A percentile compares a stretch with the other conserved stretches of the same genome.
Evolutionary conservation across 2,113 vertebrate genomes (phyloP).

Genomic region (Xenopus borealis): DNA sequence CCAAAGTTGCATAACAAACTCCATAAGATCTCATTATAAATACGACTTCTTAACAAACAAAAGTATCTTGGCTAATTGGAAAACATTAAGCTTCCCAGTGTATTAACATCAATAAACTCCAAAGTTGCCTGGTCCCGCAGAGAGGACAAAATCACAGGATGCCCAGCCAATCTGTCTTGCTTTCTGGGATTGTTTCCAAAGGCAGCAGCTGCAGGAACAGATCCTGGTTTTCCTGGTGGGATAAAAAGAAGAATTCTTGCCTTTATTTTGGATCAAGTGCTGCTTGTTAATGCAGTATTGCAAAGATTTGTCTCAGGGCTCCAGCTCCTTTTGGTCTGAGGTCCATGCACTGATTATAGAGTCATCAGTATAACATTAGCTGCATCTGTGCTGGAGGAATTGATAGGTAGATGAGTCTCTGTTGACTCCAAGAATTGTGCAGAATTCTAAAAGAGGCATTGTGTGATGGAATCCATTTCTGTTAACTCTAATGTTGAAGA

Average conservation of each 20-base stretch:
- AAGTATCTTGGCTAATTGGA: conserved; percentile 27
- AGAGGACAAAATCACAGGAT: conserved; percentile 35
- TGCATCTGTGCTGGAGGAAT: conserved; percentile 3
- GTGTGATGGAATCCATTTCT: background rate
- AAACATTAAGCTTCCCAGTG: conserved; percentile 34
- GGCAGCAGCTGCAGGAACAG: conserved; percentile 35
- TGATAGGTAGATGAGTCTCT: conserved; percentile 14
- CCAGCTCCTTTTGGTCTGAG: conserved; percentile 11
- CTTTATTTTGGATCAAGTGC: conserved; percentile 24
- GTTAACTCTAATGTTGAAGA: conserved; percentile 6
- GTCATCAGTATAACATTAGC: conserved; percentile 29
- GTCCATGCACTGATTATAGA: conserved; percentile 26
- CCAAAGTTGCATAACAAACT: background rate
- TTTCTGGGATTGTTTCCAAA: conserved; percentile 38
- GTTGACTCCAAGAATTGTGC: conserved; percentile 6
- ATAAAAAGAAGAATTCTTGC: conserved; percentile 11
- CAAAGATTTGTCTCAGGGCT: conserved; percentile 23
- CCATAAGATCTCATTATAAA: background rate
- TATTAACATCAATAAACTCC: conserved; percentile 30
- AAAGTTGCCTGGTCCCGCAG: conserved; percentile 16
- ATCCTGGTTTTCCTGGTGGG: conserved; percentile 36
- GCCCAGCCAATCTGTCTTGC: conserved; percentile 29
- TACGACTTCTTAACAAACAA: conserved; percentile 19
- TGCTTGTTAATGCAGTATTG: background rate
- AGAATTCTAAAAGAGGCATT: background rate